phyloP scores from a whole-genome alignment of 2,888 invertebrate genomes.

The Hypolimnas misippus region DNA sequence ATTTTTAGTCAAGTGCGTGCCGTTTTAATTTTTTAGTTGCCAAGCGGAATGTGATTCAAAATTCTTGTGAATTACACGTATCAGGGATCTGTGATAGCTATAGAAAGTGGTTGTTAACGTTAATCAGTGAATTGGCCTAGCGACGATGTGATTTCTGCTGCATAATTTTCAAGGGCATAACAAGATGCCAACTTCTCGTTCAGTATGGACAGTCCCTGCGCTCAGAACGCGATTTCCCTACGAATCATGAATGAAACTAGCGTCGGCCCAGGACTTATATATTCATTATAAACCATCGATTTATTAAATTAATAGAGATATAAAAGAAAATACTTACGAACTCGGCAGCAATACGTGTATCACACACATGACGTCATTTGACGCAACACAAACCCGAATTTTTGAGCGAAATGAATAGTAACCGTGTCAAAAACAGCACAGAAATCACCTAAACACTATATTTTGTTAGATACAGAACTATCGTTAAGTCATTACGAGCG shows the following conservation, averaged over 20 bases:
- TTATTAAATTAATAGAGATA: conserved; percentile 72
- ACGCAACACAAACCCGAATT: conserved; percentile 82
- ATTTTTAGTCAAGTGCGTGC: conserved; percentile 71
- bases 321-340: conserved; percentile 83
- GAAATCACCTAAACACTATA: conserved; percentile 72
- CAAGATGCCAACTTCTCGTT: conserved; percentile 47
- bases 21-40: conserved; percentile 59
- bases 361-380: conserved; percentile 85
- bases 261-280: conserved; percentile 56
- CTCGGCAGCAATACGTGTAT: conserved; percentile 83
- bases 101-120: conserved; percentile 57
- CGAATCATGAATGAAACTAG: conserved; percentile 77
- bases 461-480: conserved; percentile 71
- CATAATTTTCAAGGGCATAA: conserved; percentile 84
- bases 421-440: conserved; percentile 70
- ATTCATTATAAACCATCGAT: conserved; percentile 55
- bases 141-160: conserved; percentile 77
- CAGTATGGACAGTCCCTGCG: conserved; percentile 55
- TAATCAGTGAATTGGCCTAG: conserved; percentile 58
- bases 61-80: conserved; percentile 41
- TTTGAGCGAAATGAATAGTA: conserved; percentile 78
- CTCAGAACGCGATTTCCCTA: conserved; percentile 49
- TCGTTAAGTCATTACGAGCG: conserved; percentile 77
- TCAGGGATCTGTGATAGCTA: conserved; percentile 57
- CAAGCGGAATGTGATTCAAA: conserved; percentile 58